phyloP scores from a whole-genome alignment of 2,797 vertebrate species.

The Sebastiscus tertius region DNA sequence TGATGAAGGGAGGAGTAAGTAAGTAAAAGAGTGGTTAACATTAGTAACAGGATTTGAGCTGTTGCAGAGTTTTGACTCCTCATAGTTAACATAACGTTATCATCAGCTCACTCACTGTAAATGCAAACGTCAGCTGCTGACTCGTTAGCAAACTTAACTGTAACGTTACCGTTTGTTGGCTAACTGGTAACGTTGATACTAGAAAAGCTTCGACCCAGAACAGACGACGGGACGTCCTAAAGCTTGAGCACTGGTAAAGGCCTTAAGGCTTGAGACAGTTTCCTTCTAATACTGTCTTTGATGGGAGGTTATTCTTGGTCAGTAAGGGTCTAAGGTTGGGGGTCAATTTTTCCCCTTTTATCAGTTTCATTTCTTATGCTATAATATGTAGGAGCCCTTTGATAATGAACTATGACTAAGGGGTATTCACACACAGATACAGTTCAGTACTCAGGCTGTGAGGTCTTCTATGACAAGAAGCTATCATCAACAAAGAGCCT shows the following conservation, averaged over 20 bases:
- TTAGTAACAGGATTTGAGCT: no score
- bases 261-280: neutral
- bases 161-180: no score
- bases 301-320: neutral
- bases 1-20: no score
- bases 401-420: neutral
- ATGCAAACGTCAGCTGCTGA: no score
- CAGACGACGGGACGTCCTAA: no score
- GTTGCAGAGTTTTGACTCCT: no score
- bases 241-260: neutral
- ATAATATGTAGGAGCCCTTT: neutral
- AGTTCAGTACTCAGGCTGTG: neutral
- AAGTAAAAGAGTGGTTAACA: no score
- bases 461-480: conserved; percentile 17
- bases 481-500: conserved; percentile 25
- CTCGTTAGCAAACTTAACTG: no score
- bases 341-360: neutral
- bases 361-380: neutral
- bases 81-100: no score
- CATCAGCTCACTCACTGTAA: no score
- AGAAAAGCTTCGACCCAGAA: no score
- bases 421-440: neutral
- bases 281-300: neutral
- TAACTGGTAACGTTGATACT: no score
- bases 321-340: neutral